Evolutionary conservation across 2,888 invertebrate species (phyloP), one percentile per base, ranked within the genome.

Genomic region (Pseudeuparius sepicola): DNA sequence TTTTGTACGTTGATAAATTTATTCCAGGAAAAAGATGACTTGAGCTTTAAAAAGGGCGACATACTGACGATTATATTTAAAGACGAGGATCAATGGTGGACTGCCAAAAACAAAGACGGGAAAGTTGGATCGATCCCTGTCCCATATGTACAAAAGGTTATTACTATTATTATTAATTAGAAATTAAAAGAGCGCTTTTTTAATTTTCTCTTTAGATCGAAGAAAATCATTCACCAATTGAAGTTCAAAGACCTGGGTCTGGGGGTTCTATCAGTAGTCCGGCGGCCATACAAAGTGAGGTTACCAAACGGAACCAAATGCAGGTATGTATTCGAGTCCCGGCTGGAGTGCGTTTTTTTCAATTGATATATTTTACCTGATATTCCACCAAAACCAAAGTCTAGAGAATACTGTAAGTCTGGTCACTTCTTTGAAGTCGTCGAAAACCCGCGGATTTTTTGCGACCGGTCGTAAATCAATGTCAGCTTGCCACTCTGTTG

Each of bases 71-170:
- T 97, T 47, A 75, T 96, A 47, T 84, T 85, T 44, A 85, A 93
- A 52, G 93, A 96, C 57, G 97, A 97, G 64, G 94, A 94, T 46
- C 92, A 93, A 55, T 98, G 97, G 97, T 97, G 97, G 97, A 92
- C 93, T 39, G 97, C 96, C 3, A 75, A 80, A 51, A 96, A 96
- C 66, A 73, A 70, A 42, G 67, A 78, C 34, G 94, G 96, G 0
- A 75, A 79, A 55, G 81, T 78, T 42, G 97, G 97, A 11, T 87
- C 90, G 43, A 93, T 97, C 47, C 97, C 97, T 16, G 93, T 94
- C 48, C 93, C 93, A 3, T 97, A 96, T 61, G 86, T 96, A 34
- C 84, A 86, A 64, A 78, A 80, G 67, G 81, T 80, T 55, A 53
- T 60, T 41, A 30, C n/a, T 14, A 27, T 14, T 24, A 4, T 33